Evolutionary conservation across 2,797 vertebrate species (phyloP).

Genomic region (Sebastes trivittatus): DNA sequence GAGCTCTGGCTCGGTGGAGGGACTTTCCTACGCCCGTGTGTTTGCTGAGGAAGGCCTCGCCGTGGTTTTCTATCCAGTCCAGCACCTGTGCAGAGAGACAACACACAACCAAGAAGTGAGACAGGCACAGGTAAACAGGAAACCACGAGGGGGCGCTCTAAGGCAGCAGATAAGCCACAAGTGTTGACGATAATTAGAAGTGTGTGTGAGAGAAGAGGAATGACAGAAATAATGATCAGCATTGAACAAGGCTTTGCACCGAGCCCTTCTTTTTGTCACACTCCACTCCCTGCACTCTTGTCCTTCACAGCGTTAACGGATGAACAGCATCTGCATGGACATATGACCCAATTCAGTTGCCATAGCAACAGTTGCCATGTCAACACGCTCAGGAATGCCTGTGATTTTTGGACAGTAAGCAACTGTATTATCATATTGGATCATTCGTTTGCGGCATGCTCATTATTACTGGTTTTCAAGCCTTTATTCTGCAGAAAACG

Average conservation of each 20-base stretch:
- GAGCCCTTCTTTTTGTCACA: conserved; percentile 17
- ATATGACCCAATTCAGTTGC: conserved; percentile 76
- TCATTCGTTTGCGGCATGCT: background rate
- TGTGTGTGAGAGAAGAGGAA: conserved; percentile 17
- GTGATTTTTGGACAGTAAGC: conserved; percentile 42
- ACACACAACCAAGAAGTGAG: background rate
- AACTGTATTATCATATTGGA: conserved; percentile 25
- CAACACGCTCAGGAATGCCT: conserved; percentile 55
- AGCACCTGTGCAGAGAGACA: conserved; percentile 85
- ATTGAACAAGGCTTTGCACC: background rate
- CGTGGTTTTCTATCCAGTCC: conserved; percentile 99
- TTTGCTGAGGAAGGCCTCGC: conserved; percentile 97
- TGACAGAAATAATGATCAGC: conserved; percentile 10
- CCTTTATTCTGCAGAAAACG: conserved; percentile 15
- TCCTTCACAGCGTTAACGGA: conserved; percentile 35
- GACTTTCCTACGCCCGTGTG: conserved; percentile 97
- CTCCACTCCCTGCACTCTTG: conserved; percentile 43
- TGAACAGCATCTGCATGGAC: conserved; percentile 75
- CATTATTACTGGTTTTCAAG: background rate
- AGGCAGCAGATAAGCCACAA: background rate
- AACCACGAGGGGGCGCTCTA: conserved; percentile 56
- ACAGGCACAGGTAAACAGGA: background rate
- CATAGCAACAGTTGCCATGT: conserved; percentile 79
- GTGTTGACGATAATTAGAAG: conserved; percentile 11
- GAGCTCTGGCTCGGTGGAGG: conserved; percentile 92